Percentiles rank a stretch among this genome's conserved stretches.
phyloP scores from a whole-genome alignment of 1,140 invertebrate genomes.

The Aphelenchoides fujianensis region DNA sequence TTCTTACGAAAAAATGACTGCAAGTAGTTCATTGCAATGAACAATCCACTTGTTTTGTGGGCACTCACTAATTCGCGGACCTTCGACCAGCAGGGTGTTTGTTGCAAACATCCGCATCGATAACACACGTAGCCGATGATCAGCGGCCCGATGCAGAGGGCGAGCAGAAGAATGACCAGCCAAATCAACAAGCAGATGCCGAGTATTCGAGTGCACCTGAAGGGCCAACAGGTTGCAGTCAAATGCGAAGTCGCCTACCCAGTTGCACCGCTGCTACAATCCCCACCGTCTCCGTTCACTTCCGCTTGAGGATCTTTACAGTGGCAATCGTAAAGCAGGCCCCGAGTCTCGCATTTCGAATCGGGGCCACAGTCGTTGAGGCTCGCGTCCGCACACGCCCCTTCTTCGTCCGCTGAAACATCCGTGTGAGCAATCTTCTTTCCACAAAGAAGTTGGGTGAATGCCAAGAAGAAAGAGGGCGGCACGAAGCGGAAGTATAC shows the following conservation, averaged over 20 bases:
- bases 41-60: too few species aligned
- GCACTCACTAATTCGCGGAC: slow-evolving; percentile 12
- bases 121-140: slow-evolving; percentile 21
- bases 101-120: slow-evolving; percentile 28
- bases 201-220: slow-evolving; percentile 43
- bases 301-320: slow-evolving; percentile 25
- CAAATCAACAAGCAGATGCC: slow-evolving; percentile 49
- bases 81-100: slow-evolving; percentile 10
- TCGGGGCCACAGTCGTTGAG: slow-evolving; percentile 37
- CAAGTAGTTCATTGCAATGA: slow-evolving; percentile 13
- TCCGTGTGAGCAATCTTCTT: slow-evolving; percentile 7
- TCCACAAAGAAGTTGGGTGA: slow-evolving; percentile 7
- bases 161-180: slow-evolving; percentile 41
- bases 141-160: slow-evolving; percentile 19
- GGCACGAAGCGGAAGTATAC: slow-evolving; percentile 23
- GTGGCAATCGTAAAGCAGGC: slow-evolving; percentile 41
- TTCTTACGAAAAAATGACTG: slow-evolving; percentile 16
- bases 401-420: slow-evolving; percentile 30
- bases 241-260: not conserved
- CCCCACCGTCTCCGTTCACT: slow-evolving; percentile 22
- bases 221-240: slow-evolving; percentile 6
- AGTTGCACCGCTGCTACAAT: slow-evolving; percentile 27
- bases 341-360: slow-evolving; percentile 32
- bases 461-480: slow-evolving; percentile 4
- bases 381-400: slow-evolving; percentile 34